These are phyloP conservation scores for Aplidium turbinatum DNA, from an alignment of 23 tunicate species.

Conservation along the genomic window DNA sequence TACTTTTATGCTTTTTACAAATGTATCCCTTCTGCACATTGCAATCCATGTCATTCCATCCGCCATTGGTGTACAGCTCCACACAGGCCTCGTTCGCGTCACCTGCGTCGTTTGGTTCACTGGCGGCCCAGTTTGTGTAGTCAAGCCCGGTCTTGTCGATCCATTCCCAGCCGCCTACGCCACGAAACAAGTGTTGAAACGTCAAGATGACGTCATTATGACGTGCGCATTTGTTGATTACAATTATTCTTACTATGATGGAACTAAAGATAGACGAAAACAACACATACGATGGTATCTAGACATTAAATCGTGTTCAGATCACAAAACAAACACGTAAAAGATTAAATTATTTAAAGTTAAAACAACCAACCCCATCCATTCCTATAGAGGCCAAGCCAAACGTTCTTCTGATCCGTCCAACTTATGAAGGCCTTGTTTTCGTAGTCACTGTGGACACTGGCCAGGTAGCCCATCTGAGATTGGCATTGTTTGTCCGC, in stretches of 20 bases:
- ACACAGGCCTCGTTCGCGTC: constrained; percentile 79
- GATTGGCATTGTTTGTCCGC: constrained; percentile 63
- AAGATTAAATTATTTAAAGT: not conserved
- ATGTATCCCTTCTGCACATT: constrained; percentile 45
- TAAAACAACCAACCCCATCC: constrained; percentile 79
- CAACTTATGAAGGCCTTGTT: constrained; percentile 72
- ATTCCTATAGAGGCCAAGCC: constrained; percentile 75
- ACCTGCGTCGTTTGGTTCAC: constrained; percentile 76
- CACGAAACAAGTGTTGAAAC: too few relatives aligned
- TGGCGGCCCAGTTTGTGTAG: constrained; percentile 65
- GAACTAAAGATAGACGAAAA: too few relatives aligned
- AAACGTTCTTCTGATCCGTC: constrained; percentile 50
- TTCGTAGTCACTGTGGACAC: constrained; percentile 66
- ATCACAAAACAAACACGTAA: not conserved
- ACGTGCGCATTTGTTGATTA: too few relatives aligned
- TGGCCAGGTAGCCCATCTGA: constrained; percentile 55
- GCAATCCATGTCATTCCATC: constrained; percentile 69
- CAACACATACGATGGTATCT: not conserved
- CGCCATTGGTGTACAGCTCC: constrained; percentile 52
- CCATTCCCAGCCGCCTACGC: constrained; percentile 90
- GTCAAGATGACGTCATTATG: not conserved
- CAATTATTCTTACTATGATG: too few relatives aligned
- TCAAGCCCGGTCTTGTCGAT: constrained; percentile 49
- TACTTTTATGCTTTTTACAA: constrained; percentile 85
- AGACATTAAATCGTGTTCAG: not conserved